Conservation (phyloP, 2,888 invertebrate genomes). For the Prenolepis imparis region DNA sequence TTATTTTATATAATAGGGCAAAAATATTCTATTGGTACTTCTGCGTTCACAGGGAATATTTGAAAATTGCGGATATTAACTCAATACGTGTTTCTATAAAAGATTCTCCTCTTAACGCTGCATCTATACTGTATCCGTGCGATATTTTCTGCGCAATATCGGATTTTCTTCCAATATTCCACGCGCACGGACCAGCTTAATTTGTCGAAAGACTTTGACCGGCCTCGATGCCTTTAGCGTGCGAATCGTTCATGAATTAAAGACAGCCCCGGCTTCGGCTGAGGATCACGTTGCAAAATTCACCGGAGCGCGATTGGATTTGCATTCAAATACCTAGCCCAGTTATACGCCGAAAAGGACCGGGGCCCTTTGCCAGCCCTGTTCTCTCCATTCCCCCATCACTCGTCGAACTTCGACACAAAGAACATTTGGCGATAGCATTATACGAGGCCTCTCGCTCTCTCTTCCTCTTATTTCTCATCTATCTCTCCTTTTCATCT, state of each 20-base stretch:
- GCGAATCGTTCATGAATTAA: constrained; percentile 68
- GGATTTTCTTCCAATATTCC: constrained; percentile 55
- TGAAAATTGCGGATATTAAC: not conserved
- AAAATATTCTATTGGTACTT: not conserved
- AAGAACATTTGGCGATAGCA: constrained; percentile 71
- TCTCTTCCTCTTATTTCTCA: constrained; percentile 8
- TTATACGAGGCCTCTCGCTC: constrained; percentile 51
- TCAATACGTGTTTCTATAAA: not conserved
- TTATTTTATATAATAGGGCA: not conserved
- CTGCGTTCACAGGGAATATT: not conserved
- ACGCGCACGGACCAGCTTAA: constrained; percentile 49
- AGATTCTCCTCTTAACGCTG: constrained; percentile 8
- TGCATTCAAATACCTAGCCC: constrained; percentile 75
- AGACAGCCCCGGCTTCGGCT: constrained; percentile 52
- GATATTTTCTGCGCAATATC: constrained; percentile 37
- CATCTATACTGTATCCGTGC: not conserved
- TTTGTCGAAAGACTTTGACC: constrained; percentile 57
- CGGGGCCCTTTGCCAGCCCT: constrained; percentile 62
- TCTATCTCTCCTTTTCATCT: constrained; percentile 10
- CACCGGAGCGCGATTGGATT: constrained; percentile 72
- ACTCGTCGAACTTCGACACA: constrained; percentile 65
- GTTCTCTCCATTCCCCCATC: constrained; percentile 57
- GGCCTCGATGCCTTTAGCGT: constrained; percentile 51
- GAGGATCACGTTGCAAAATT: constrained; percentile 72
- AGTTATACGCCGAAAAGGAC: constrained; percentile 67